phyloP scores from a whole-genome alignment of 2,888 invertebrate genomes.

The Drosophila prolongata region DNA sequence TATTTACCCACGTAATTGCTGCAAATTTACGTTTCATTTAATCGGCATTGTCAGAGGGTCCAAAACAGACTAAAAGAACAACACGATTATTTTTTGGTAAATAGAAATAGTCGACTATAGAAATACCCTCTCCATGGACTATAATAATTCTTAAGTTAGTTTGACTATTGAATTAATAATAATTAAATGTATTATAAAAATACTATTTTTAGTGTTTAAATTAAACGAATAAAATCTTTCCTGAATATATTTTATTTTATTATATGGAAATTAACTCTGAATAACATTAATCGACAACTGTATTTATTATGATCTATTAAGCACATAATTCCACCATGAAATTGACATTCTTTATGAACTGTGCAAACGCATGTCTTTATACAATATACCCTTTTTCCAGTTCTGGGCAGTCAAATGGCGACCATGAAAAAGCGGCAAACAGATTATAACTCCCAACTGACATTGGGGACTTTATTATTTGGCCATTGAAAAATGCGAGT shows the following conservation, averaged over 20 bases:
- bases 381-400: constrained; percentile 20
- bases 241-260: too few species aligned
- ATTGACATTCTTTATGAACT: not conserved
- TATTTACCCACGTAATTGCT: constrained; percentile 83
- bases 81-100: constrained; percentile 12
- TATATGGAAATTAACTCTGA: too few species aligned
- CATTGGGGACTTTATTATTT: constrained; percentile 82
- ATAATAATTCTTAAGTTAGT: too few species aligned
- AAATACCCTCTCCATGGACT: constrained; percentile 3
- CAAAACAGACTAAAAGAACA: constrained; percentile 27
- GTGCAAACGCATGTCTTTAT: not conserved
- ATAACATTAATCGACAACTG: too few species aligned
- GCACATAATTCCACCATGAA: not conserved
- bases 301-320: not conserved
- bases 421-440: constrained; percentile 78
- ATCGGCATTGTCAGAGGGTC: constrained; percentile 37
- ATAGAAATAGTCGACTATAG: not conserved
- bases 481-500: constrained; percentile 77
- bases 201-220: too few species aligned
- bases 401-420: constrained; percentile 58
- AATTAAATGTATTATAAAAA: too few species aligned
- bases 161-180: too few species aligned
- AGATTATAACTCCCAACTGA: constrained; percentile 80
- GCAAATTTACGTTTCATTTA: constrained; percentile 84
- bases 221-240: too few species aligned